Evolutionary conservation across 2,797 vertebrate genomes (phyloP), one percentile per base, ranked within the genome.

Genomic region (Chelon auratus): DNA sequence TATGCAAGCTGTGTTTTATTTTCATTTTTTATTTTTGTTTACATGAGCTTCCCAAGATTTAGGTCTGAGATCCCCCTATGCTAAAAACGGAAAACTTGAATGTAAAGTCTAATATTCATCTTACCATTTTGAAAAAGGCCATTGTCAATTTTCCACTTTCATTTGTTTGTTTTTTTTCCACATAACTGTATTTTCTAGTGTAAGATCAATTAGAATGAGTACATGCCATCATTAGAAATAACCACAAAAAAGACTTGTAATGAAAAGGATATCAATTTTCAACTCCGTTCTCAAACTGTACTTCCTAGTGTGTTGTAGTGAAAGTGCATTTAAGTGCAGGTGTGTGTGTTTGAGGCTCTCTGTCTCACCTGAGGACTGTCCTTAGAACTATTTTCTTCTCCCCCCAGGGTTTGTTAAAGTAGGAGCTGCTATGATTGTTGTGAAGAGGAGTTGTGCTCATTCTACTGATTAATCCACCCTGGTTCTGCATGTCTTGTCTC

Each of bases 401-500:
- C 72, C 66, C 69, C 77, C 62, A 85, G 81, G 83, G 73, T 81
- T 86, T 85, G 17, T 78, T 26, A 48, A 84, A 72, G 50, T 86
- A 77, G 62, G 61, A 82, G 70, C 78, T 81, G 66, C 81, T 81
- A 33, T 78, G 66, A 72, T 90, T 82, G 72, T 89, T 80, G 54
- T 78, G 77, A 86, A 86, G 77, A 81, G 81, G 81, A 17, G 26
- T 75, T 89, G 60, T 82, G 79, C 82, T 90, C 64, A 11, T 79
- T 81, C 78, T 82, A 82, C 79, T 68, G 42, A 94, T 95, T 92
- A 93, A 95, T 93, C 92, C 94, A 94, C 93, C 91, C 54, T 91
- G 89, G 91, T 94, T 93, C 84, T 95, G 95, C 95, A 96, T 95
- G 95, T 92, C 80, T 88, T 82, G 76, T 86, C 72, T 90, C 88